phyloP scores from a whole-genome alignment of 2,113 vertebrate species.

The Cinclus mexicanus region DNA sequence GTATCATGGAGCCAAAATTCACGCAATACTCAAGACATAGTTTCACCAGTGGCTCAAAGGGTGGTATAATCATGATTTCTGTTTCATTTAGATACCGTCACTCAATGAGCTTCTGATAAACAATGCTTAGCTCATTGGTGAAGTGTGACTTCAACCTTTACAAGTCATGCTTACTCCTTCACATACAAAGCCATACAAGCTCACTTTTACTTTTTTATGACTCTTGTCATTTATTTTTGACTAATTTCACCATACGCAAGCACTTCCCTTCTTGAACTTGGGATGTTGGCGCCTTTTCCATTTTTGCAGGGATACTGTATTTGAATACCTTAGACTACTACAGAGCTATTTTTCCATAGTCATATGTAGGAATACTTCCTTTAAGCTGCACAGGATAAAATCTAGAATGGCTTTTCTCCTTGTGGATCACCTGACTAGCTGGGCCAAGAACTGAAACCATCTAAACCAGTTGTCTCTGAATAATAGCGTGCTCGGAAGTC shows the following conservation, averaged over 20 bases:
- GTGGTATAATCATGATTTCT: neutral
- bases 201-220: neutral
- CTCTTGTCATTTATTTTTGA: neutral
- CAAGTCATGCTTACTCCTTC: neutral
- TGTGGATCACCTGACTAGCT: neutral
- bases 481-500: neutral
- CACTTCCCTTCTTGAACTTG: neutral
- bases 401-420: neutral
- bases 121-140: neutral
- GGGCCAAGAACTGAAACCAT: neutral
- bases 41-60: neutral
- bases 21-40: neutral
- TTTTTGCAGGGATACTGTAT: neutral
- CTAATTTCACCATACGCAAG: neutral
- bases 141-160: neutral
- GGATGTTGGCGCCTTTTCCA: neutral
- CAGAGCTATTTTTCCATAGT: neutral
- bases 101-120: neutral
- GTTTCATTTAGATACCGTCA: neutral
- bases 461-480: rapidly evolving
- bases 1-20: neutral
- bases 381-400: neutral
- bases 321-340: neutral
- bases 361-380: neutral
- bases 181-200: neutral